Percentiles rank a stretch among this genome's conserved stretches.
Evolutionary conservation across 1,140 invertebrate species (phyloP).

Genomic region (Drosophila nebulosa): DNA sequence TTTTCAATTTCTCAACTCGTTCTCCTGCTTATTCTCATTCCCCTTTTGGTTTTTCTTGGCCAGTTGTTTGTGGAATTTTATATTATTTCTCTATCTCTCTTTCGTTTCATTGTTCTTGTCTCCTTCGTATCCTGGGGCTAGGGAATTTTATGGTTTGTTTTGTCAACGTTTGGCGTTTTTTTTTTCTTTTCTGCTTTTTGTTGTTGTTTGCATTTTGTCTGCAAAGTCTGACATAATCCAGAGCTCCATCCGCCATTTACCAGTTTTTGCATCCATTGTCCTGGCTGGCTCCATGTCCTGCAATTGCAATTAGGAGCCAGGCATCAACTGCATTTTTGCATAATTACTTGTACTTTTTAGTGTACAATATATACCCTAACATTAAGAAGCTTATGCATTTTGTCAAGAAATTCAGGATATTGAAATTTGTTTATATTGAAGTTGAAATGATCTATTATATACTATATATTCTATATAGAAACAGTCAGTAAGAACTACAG

Average conservation of each 20-base stretch:
- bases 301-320: slow-evolving; percentile 6
- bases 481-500: no score
- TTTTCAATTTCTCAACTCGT: slow-evolving; percentile 71
- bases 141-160: slow-evolving; percentile 50
- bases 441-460: no score
- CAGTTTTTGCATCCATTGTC: neutral
- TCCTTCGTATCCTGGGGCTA: neutral
- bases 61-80: neutral
- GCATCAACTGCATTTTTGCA: slow-evolving; percentile 4
- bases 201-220: slow-evolving; percentile 43
- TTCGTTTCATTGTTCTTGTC: slow-evolving; percentile 4
- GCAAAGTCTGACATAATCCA: slow-evolving; percentile 10
- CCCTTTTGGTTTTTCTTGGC: neutral
- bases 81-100: neutral
- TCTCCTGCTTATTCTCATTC: neutral
- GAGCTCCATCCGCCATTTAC: neutral
- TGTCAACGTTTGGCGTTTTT: slow-evolving; percentile 46
- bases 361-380: neutral
- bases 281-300: neutral
- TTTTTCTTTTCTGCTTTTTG: slow-evolving; percentile 37
- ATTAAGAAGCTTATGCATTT: neutral
- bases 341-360: slow-evolving; percentile 7
- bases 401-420: no score
- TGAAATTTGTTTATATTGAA: neutral
- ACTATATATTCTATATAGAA: no score